Conservation (phyloP, 1,140 invertebrate species). For the Venturia canescens region DNA sequence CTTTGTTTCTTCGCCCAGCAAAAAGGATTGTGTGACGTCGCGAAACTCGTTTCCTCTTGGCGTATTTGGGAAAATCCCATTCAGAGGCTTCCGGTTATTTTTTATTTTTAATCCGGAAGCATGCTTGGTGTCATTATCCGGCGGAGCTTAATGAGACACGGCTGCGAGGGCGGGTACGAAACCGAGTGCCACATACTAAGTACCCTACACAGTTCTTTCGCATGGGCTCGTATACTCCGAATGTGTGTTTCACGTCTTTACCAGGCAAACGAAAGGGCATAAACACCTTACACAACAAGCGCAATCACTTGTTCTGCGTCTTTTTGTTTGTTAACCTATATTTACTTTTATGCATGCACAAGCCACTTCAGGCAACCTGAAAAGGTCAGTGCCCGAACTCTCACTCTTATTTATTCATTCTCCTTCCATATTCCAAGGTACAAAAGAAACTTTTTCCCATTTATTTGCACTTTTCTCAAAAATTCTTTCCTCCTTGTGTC, state of each 20-base stretch:
- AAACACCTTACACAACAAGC: too few species aligned
- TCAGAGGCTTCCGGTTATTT: slow-evolving; percentile 23
- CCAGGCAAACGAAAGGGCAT: neutral
- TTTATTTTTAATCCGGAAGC: slow-evolving; percentile 11
- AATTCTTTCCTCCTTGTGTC: too few species aligned
- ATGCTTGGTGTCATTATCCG: slow-evolving; percentile 29
- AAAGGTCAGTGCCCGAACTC: too few species aligned
- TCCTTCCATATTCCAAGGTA: too few species aligned
- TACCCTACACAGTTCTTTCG: neutral
- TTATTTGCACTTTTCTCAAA: too few species aligned
- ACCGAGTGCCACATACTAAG: slow-evolving; percentile 20
- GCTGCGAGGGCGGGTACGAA: neutral
- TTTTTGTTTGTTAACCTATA: too few species aligned
- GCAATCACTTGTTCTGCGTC: too few species aligned
- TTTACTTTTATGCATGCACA: too few species aligned
- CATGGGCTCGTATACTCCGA: neutral
- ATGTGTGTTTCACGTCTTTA: slow-evolving; percentile 1
- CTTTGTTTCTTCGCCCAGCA: neutral
- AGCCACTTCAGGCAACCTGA: too few species aligned
- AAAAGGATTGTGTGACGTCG: neutral
- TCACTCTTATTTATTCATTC: too few species aligned
- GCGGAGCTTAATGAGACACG: slow-evolving; percentile 38
- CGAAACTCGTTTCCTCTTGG: neutral
- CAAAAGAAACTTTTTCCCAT: too few species aligned
- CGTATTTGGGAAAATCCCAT: slow-evolving; percentile 35